These are phyloP conservation scores for Atta colombica DNA, from an alignment of 1,140 invertebrate genomes.

Conservation along the genomic window DNA sequence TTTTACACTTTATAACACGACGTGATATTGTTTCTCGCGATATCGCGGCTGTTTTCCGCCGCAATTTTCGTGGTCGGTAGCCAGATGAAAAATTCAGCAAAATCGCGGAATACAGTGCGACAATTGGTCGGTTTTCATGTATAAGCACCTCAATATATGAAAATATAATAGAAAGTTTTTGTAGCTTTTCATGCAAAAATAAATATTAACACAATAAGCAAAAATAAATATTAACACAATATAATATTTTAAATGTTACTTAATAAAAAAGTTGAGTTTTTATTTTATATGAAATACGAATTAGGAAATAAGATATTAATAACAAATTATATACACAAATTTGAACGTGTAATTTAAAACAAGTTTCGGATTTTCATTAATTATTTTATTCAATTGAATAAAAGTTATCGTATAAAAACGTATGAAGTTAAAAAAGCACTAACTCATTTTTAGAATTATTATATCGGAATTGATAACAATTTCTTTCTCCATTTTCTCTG, in stretches of 20 bases:
- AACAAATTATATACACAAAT: neutral
- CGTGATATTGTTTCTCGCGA: conserved; percentile 47
- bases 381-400: conserved; percentile 5
- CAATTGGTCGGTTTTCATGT: conserved; percentile 6
- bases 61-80: conserved; percentile 23
- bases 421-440: neutral
- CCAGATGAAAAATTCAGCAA: conserved; percentile 21
- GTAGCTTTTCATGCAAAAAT: conserved; percentile 10
- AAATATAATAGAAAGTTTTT: neutral
- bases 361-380: neutral
- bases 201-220: neutral
- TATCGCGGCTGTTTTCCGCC: conserved; percentile 33
- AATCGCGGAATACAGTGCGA: conserved; percentile 21
- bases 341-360: conserved; percentile 11
- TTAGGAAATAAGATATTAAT: neutral
- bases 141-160: conserved; percentile 21
- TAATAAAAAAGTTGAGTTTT: neutral
- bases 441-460: conserved; percentile 18
- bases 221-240: conserved; percentile 1
- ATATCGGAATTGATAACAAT: conserved; percentile 5
- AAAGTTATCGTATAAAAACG: neutral
- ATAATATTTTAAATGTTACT: neutral
- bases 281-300: neutral
- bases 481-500: neutral
- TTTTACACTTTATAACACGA: conserved; percentile 59